A percentile compares a stretch with the other conserved stretches of the same genome.
These are phyloP conservation scores for Belonocnema kinseyi DNA, from an alignment of 1,140 invertebrate genomes.

Conservation along the genomic window DNA sequence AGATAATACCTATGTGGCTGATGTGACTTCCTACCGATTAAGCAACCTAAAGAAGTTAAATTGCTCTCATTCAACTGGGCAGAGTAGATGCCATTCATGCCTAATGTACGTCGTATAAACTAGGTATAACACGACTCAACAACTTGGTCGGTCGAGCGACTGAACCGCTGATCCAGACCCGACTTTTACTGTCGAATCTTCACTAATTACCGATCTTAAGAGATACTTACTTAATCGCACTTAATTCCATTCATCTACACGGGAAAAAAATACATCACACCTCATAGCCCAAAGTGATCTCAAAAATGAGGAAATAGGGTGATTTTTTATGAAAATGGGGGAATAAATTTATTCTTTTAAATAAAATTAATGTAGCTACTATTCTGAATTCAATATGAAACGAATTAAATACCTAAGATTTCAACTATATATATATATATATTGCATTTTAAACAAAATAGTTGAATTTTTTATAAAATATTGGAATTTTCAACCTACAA, in stretches of 20 bases:
- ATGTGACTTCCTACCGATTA: slow-evolving; percentile 77
- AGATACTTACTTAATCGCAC: slow-evolving; percentile 35
- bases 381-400: no score
- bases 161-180: slow-evolving; percentile 25
- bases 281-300: no score
- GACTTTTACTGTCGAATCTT: slow-evolving; percentile 11
- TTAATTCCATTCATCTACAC: slow-evolving; percentile 29
- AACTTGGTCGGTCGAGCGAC: slow-evolving; percentile 60
- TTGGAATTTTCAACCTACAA: no score
- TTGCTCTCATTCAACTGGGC: slow-evolving; percentile 76
- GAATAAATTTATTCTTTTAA: no score
- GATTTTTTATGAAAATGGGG: no score
- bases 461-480: no score
- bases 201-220: slow-evolving; percentile 37
- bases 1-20: slow-evolving; percentile 68
- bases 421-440: no score
- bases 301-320: no score
- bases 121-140: slow-evolving; percentile 75
- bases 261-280: no score
- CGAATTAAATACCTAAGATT: no score
- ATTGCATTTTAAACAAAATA: no score
- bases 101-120: slow-evolving; percentile 77
- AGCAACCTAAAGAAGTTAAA: slow-evolving; percentile 77
- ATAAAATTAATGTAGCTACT: no score
- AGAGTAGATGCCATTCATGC: slow-evolving; percentile 76